Percentiles rank a stretch among this genome's conserved stretches.
phyloP scores from a whole-genome alignment of 2,113 vertebrate genomes.

The Muscicapa adusta region DNA sequence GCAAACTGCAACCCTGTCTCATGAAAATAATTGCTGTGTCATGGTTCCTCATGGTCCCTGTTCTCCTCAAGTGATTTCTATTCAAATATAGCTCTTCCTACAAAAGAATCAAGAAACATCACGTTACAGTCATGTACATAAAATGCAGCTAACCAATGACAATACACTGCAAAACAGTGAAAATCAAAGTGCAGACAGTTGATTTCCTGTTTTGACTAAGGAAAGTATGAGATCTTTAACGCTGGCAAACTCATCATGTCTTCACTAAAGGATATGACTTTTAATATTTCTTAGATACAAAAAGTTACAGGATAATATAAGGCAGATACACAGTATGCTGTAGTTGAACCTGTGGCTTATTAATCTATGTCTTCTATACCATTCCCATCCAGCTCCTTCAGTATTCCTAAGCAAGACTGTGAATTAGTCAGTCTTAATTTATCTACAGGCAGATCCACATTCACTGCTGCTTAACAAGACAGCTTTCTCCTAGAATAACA shows the following conservation, averaged over 20 bases:
- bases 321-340: background rate
- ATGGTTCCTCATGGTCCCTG: background rate
- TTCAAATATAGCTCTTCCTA: background rate
- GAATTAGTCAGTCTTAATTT: background rate
- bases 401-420: background rate
- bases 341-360: background rate
- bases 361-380: rapidly evolving
- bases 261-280: background rate
- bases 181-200: background rate
- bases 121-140: background rate
- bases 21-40: background rate
- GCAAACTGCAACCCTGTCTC: background rate
- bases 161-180: background rate
- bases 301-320: background rate
- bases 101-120: background rate
- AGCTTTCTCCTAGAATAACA: background rate
- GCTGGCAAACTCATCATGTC: background rate
- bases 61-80: background rate
- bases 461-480: background rate
- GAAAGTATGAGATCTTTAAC: background rate
- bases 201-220: background rate
- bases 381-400: background rate
- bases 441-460: background rate
- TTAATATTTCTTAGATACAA: background rate
- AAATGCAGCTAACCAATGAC: background rate